Percentiles rank a stretch among this genome's conserved stretches.
Evolutionary conservation across 2,797 vertebrate genomes (phyloP).

Genomic region (Thaleichthys pacificus): DNA sequence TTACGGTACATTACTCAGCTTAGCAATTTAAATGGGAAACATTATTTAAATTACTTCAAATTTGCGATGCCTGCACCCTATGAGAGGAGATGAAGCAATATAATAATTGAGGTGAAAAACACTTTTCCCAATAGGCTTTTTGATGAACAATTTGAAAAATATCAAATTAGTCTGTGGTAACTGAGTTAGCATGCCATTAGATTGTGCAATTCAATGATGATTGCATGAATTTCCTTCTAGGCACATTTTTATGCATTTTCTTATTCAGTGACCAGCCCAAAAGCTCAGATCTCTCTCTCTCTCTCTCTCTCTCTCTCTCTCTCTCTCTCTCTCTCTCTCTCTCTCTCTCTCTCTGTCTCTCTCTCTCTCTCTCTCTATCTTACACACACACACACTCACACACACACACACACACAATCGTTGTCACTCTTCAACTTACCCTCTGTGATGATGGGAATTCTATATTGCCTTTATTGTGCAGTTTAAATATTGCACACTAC

Average conservation of each 20-base stretch:
- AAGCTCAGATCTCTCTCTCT: conserved; percentile 14
- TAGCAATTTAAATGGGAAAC: neutral
- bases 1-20: neutral
- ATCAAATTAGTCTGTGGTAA: conserved; percentile 29
- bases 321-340: conserved; percentile 2
- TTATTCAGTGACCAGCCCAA: conserved; percentile 32
- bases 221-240: conserved; percentile 44
- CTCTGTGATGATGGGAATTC: neutral
- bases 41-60: neutral
- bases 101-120: conserved; percentile 24
- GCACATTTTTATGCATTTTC: conserved; percentile 38
- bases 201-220: conserved; percentile 14
- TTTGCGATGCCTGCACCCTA: conserved; percentile 3
- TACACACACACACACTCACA: neutral
- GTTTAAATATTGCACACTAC: neutral
- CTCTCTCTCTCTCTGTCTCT: neutral
- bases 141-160: conserved; percentile 12
- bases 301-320: neutral
- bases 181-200: conserved; percentile 22
- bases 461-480: neutral
- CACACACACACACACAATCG: too few species aligned
- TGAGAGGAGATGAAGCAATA: conserved; percentile 27
- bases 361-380: neutral
- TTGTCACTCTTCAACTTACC: neutral
- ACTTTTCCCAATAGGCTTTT: conserved; percentile 3